phyloP scores from a whole-genome alignment of 1,140 invertebrate species.

The Himalopsyche phryganea region DNA sequence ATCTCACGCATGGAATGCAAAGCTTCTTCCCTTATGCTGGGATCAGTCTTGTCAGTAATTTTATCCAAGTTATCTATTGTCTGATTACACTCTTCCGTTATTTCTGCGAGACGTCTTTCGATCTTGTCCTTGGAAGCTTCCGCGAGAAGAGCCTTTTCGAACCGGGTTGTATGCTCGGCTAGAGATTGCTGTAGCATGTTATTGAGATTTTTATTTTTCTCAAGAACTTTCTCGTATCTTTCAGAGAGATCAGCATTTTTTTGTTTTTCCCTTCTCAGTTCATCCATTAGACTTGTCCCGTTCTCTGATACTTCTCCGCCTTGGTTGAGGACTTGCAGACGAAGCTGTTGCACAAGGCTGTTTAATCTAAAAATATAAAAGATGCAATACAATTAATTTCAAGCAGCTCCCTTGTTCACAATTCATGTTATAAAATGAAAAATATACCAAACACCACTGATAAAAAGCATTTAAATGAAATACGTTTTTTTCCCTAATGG shows the following conservation, averaged over 20 bases:
- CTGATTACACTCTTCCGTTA: slow-evolving; percentile 60
- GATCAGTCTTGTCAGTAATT: slow-evolving; percentile 31
- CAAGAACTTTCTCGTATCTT: slow-evolving; percentile 46
- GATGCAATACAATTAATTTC: too few relatives aligned
- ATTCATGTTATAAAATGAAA: too few relatives aligned
- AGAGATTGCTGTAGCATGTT: slow-evolving; percentile 57
- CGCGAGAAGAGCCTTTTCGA: slow-evolving; percentile 60
- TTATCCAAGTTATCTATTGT: slow-evolving; percentile 51
- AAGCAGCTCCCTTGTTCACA: too few relatives aligned
- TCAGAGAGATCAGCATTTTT: slow-evolving; percentile 49
- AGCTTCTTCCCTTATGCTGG: slow-evolving; percentile 54
- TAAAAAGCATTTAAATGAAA: too few relatives aligned
- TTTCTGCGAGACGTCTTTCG: slow-evolving; percentile 59
- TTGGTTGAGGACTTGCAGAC: slow-evolving; percentile 56
- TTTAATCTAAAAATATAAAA: slow-evolving; percentile 51
- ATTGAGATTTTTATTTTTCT: slow-evolving; percentile 59
- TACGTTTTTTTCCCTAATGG: too few relatives aligned
- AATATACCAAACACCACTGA: too few relatives aligned
- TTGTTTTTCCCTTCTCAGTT: slow-evolving; percentile 51
- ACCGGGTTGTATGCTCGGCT: slow-evolving; percentile 56
- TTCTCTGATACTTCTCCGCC: slow-evolving; percentile 38
- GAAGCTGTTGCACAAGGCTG: slow-evolving; percentile 62
- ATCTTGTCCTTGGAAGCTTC: slow-evolving; percentile 64
- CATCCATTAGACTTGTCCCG: slow-evolving; percentile 47
- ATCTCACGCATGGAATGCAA: slow-evolving; percentile 40